Evolutionary conservation across 2,888 invertebrate genomes (phyloP).

Genomic region (Dorcus hopei): DNA sequence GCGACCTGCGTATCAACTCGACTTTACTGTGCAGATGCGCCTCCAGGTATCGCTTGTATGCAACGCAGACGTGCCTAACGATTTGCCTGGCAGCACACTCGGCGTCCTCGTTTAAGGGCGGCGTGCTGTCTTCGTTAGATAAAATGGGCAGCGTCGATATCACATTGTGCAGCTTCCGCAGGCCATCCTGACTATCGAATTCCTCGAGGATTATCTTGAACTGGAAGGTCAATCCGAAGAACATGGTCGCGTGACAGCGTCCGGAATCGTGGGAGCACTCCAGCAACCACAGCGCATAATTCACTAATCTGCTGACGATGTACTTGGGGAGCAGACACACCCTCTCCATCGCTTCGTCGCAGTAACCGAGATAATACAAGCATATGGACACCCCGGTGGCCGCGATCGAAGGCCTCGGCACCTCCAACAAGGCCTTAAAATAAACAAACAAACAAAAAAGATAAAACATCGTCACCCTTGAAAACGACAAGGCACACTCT

Average conservation of each 20-base stretch:
- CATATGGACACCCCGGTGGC: constrained; percentile 96
- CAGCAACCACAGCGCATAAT: constrained; percentile 89
- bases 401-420: constrained; percentile 90
- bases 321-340: constrained; percentile 83
- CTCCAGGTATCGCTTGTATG: constrained; percentile 86
- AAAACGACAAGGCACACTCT: constrained; percentile 10
- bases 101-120: constrained; percentile 74
- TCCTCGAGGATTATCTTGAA: constrained; percentile 90
- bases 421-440: constrained; percentile 73
- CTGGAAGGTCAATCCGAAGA: constrained; percentile 92
- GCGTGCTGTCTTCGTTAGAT: constrained; percentile 65
- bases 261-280: constrained; percentile 94
- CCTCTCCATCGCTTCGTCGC: constrained; percentile 96
- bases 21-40: constrained; percentile 81
- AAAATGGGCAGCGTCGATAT: constrained; percentile 83
- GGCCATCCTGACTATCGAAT: constrained; percentile 91
- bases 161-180: constrained; percentile 91
- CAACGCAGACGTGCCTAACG: constrained; percentile 86
- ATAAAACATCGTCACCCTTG: no score
- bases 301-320: constrained; percentile 74
- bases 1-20: constrained; percentile 64
- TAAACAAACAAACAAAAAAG: constrained; percentile 1
- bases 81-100: constrained; percentile 88
- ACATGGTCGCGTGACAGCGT: constrained; percentile 97
- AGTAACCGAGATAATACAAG: constrained; percentile 93